Conservation (phyloP, 2,113 vertebrate species). For the Mixornis gularis region DNA sequence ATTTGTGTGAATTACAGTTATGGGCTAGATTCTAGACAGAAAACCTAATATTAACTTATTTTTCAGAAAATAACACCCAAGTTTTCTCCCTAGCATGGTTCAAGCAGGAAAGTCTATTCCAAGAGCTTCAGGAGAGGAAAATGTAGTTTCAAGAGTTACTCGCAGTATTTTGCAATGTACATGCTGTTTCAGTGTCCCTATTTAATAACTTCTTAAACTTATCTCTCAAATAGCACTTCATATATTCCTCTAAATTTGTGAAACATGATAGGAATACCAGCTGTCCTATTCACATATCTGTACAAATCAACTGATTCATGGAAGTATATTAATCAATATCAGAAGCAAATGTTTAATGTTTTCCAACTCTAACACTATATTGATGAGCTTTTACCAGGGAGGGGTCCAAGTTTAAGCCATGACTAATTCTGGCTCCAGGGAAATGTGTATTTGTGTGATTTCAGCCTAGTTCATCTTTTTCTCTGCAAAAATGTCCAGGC, state of each 20-base stretch:
- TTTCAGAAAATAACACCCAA: slow-evolving; percentile 55
- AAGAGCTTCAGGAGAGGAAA: slow-evolving; percentile 30
- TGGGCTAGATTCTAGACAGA: background rate
- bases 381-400: slow-evolving; percentile 51
- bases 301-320: background rate
- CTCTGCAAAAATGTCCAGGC: background rate
- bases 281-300: background rate
- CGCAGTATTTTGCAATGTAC: background rate
- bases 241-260: background rate
- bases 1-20: background rate
- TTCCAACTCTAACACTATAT: slow-evolving; percentile 32
- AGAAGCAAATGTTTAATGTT: slow-evolving; percentile 1
- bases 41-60: slow-evolving; percentile 38
- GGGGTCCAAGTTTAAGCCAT: slow-evolving; percentile 33
- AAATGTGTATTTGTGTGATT: background rate
- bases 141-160: slow-evolving; percentile 3
- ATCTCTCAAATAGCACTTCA: slow-evolving; percentile 7
- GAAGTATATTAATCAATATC: slow-evolving; percentile 38
- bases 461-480: slow-evolving; percentile 40
- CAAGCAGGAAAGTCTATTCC: slow-evolving; percentile 5
- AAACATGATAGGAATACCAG: background rate
- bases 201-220: slow-evolving; percentile 37
- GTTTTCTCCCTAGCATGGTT: slow-evolving; percentile 22
- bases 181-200: background rate
- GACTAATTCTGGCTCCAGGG: slow-evolving; percentile 52